A percentile compares a stretch with the other conserved stretches of the same genome.
Conservation (phyloP, 2,888 invertebrate genomes). For the Cactoblastis cactorum region DNA sequence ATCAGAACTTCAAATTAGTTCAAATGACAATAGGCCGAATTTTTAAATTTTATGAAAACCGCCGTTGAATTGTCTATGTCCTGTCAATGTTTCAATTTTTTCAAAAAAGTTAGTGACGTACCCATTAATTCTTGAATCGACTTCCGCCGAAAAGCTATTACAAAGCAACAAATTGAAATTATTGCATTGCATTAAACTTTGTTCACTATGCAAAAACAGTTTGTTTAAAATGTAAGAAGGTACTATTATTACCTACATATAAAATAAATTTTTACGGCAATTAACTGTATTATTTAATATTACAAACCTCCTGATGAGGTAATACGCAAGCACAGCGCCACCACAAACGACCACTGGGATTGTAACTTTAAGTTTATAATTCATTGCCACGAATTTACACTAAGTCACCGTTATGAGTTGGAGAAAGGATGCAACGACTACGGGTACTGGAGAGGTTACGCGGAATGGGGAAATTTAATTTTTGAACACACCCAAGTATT, state of each 20-base stretch:
- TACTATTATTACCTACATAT: too few relatives aligned
- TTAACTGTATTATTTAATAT: constrained; percentile 15
- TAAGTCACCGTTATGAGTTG: constrained; percentile 33
- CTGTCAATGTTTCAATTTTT: constrained; percentile 25
- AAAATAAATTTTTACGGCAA: too few relatives aligned
- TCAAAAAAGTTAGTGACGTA: constrained; percentile 52
- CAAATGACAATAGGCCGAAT: constrained; percentile 14
- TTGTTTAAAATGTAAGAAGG: neutral
- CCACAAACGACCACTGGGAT: constrained; percentile 75
- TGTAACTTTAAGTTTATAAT: constrained; percentile 73
- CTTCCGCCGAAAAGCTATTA: constrained; percentile 33
- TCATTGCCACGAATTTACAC: constrained; percentile 52
- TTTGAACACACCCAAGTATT: constrained; percentile 71
- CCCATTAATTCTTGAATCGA: constrained; percentile 41
- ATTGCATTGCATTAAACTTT: neutral
- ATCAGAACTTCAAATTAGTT: constrained; percentile 14
- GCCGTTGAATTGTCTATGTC: constrained; percentile 14
- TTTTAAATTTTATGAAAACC: constrained; percentile 21
- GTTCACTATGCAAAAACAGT: too few relatives aligned
- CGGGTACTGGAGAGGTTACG: constrained; percentile 42
- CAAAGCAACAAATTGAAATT: constrained; percentile 16
- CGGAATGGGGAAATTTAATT: constrained; percentile 56
- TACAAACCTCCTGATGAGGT: constrained; percentile 78
- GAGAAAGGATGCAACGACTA: constrained; percentile 41
- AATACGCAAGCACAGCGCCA: constrained; percentile 74